Evolutionary conservation across 2,888 invertebrate genomes (phyloP).

Genomic region (Crocallis elinguaria): DNA sequence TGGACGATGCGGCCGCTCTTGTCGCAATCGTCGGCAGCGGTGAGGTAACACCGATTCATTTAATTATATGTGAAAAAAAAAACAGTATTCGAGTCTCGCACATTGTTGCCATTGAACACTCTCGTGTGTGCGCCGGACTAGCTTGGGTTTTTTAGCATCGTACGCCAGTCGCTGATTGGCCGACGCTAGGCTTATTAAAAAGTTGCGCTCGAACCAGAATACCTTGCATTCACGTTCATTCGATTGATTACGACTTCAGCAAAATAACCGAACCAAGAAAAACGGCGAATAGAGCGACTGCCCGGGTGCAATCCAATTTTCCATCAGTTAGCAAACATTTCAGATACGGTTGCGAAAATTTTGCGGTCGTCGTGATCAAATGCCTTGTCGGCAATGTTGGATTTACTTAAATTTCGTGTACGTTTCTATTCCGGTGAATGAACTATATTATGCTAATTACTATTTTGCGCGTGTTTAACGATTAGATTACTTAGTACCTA

Average conservation of each 20-base stretch:
- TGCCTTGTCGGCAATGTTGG: constrained; percentile 44
- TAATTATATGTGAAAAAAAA: constrained; percentile 74
- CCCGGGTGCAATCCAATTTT: constrained; percentile 53
- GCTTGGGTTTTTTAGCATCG: constrained; percentile 60
- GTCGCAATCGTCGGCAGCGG: constrained; percentile 77
- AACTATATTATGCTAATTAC: constrained; percentile 65
- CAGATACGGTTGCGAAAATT: constrained; percentile 52
- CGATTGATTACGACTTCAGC: constrained; percentile 58
- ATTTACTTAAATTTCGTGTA: constrained; percentile 41
- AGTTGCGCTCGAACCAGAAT: constrained; percentile 66
- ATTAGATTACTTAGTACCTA: constrained; percentile 67
- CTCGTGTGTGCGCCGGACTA: constrained; percentile 54
- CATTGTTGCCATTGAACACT: constrained; percentile 67
- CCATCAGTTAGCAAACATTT: constrained; percentile 47
- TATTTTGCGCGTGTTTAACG: constrained; percentile 57
- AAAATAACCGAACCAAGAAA: constrained; percentile 40
- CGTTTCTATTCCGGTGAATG: constrained; percentile 65
- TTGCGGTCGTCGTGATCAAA: constrained; percentile 45
- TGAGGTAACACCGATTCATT: constrained; percentile 82
- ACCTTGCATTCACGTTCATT: constrained; percentile 60
- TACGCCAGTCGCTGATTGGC: constrained; percentile 56
- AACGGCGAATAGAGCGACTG: constrained; percentile 36
- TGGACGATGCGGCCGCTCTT: constrained; percentile 82
- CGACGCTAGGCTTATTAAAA: constrained; percentile 57
- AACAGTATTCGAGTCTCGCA: constrained; percentile 65